phyloP scores from a whole-genome alignment of 2,113 vertebrate species.

The Fregata magnificens region DNA sequence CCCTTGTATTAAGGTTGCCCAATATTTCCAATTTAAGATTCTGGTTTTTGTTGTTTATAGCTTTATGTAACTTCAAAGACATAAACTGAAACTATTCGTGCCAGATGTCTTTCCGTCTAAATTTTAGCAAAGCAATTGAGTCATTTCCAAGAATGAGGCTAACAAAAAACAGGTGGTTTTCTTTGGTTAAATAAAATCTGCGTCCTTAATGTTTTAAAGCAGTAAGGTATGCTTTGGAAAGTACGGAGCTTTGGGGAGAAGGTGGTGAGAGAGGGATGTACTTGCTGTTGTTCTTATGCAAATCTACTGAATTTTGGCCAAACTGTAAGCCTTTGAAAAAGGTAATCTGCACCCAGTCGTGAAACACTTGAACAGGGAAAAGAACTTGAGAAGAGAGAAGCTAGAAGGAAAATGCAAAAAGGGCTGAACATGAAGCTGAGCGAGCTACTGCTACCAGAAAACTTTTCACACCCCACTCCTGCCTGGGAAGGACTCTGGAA shows the following conservation, averaged over 20 bases:
- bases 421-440: background rate
- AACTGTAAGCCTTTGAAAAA: background rate
- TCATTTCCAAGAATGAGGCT: background rate
- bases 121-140: background rate
- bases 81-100: background rate
- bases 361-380: background rate
- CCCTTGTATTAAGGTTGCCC: background rate
- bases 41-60: background rate
- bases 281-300: background rate
- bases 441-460: no score
- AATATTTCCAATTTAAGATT: background rate
- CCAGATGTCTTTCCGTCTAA: background rate
- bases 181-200: background rate
- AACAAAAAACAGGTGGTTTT: background rate
- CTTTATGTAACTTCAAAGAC: background rate
- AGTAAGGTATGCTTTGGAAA: background rate
- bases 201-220: background rate
- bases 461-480: fast-evolving
- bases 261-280: background rate
- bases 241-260: background rate
- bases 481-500: fast-evolving
- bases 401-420: background rate
- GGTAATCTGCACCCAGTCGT: background rate
- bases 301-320: background rate
- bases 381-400: background rate